Conservation (phyloP, 2,888 invertebrate genomes). For the Pandemis heparana region DNA sequence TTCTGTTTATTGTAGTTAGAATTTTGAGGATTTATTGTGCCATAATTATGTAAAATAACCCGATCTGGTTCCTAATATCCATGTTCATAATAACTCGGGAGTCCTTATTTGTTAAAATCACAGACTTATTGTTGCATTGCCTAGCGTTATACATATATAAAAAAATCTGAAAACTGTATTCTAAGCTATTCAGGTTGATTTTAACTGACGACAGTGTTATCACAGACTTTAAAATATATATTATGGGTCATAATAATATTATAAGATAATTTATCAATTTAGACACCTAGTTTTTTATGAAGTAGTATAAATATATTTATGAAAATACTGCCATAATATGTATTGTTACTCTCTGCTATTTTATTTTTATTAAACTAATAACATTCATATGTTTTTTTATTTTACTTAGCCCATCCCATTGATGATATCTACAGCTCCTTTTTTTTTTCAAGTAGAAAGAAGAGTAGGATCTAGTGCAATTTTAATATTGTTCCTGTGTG, state of each 20-base stretch:
- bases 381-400: slow-evolving; percentile 45
- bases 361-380: slow-evolving; percentile 61
- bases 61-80: not conserved
- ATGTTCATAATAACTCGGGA: too few species aligned
- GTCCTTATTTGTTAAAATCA: not conserved
- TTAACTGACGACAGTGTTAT: slow-evolving; percentile 44
- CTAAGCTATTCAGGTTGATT: slow-evolving; percentile 43
- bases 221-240: slow-evolving; percentile 1
- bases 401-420: slow-evolving; percentile 23
- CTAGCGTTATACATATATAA: too few species aligned
- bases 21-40: slow-evolving; percentile 58
- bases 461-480: not conserved
- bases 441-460: not conserved
- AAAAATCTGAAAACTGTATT: not conserved
- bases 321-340: slow-evolving; percentile 51
- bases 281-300: slow-evolving; percentile 30
- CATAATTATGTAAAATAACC: slow-evolving; percentile 49
- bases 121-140: too few species aligned
- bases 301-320: slow-evolving; percentile 16
- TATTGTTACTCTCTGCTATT: slow-evolving; percentile 51
- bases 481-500: not conserved
- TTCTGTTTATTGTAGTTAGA: slow-evolving; percentile 24
- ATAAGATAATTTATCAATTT: slow-evolving; percentile 27
- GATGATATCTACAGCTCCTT: too few species aligned
- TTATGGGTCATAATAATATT: slow-evolving; percentile 44